A percentile compares a stretch with the other conserved stretches of the same genome.
These are phyloP conservation scores for Zalophus californianus DNA, from an alignment of 2,797 vertebrate species.

Conservation along the genomic window DNA sequence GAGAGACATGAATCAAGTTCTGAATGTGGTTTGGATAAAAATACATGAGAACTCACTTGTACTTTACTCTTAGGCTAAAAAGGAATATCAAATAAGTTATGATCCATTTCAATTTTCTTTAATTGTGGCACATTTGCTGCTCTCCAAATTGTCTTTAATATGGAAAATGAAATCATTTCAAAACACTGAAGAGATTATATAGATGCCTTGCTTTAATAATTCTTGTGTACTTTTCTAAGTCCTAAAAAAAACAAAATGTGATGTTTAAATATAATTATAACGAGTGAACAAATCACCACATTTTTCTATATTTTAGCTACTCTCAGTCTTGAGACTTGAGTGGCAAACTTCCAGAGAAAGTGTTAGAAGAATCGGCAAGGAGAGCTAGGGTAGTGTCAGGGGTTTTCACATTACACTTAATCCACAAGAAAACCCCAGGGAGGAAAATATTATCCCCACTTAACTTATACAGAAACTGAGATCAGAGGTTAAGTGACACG, in stretches of 20 bases:
- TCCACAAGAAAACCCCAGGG: background rate
- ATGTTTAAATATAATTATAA: slow-evolving; percentile 62
- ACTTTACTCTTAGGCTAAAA: slow-evolving; percentile 63
- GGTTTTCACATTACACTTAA: slow-evolving; percentile 35
- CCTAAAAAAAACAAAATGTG: slow-evolving; percentile 41
- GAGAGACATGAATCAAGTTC: background rate
- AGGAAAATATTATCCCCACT: slow-evolving; percentile 60
- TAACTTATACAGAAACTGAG: slow-evolving; percentile 57
- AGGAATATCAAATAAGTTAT: slow-evolving; percentile 59
- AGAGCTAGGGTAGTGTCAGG: background rate
- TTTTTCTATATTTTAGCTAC: slow-evolving; percentile 57
- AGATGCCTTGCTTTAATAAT: slow-evolving; percentile 55
- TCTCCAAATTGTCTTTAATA: slow-evolving; percentile 68
- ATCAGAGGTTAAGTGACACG: background rate
- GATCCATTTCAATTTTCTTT: slow-evolving; percentile 68
- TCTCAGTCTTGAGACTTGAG: slow-evolving; percentile 20
- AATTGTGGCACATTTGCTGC: slow-evolving; percentile 28
- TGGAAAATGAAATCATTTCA: slow-evolving; percentile 68
- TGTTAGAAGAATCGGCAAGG: slow-evolving; percentile 35
- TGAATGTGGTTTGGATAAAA: slow-evolving; percentile 51
- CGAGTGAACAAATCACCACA: slow-evolving; percentile 53
- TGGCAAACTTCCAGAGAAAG: slow-evolving; percentile 68
- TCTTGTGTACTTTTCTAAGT: slow-evolving; percentile 13
- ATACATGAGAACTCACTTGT: slow-evolving; percentile 47
- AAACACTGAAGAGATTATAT: slow-evolving; percentile 42